Percentiles rank a stretch among this genome's conserved stretches.
phyloP scores from a whole-genome alignment of 2,113 vertebrate genomes.

The Chloroceryle aenea region DNA sequence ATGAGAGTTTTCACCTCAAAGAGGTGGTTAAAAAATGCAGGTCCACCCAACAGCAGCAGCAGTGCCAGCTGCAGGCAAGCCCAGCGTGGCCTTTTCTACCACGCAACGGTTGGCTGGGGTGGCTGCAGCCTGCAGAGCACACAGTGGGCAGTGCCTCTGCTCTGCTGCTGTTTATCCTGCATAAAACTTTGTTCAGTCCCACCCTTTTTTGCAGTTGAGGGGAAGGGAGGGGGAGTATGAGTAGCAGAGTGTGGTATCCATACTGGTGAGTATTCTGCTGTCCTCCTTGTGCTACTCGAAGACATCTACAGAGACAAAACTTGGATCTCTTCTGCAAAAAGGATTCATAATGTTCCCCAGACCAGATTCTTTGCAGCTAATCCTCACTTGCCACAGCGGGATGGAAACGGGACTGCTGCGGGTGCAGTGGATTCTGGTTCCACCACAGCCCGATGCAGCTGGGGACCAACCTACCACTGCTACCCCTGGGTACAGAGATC shows the following conservation, averaged over 20 bases:
- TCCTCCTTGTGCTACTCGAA: not conserved
- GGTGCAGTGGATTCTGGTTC: not conserved
- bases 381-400: accelerated
- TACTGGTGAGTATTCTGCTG: not conserved
- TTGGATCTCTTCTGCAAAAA: not conserved
- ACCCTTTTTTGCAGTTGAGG: not conserved
- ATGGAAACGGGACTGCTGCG: accelerated
- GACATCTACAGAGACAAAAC: not conserved
- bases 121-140: not conserved
- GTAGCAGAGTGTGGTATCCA: accelerated
- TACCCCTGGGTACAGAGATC: not conserved
- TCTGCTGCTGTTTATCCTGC: accelerated
- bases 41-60: not conserved
- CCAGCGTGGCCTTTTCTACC: not conserved
- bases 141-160: not conserved
- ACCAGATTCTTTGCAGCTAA: not conserved
- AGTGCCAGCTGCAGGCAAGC: not conserved
- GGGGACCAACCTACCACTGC: accelerated
- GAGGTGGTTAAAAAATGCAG: not conserved
- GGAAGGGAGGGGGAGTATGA: not conserved
- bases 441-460: accelerated
- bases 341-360: not conserved
- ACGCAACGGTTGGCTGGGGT: not conserved
- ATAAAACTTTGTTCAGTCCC: not conserved
- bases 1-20: not conserved